Evolutionary conservation across 2,888 invertebrate genomes (phyloP).

Genomic region (Drosophila longiperda): DNA sequence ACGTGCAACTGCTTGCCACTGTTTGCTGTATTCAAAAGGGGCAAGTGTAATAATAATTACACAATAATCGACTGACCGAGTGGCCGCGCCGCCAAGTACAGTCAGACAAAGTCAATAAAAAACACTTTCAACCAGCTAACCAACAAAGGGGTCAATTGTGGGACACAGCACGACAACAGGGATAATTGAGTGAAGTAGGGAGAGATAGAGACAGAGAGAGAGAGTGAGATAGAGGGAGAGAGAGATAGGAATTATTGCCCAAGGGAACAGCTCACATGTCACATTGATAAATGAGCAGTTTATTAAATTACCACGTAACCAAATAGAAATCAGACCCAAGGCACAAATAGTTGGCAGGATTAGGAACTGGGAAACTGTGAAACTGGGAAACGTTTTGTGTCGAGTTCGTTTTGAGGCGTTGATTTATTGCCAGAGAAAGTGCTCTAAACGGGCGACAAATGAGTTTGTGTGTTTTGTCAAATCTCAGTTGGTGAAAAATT

Average conservation of each 20-base stretch:
- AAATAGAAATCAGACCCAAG: constrained; percentile 61
- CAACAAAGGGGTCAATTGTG: constrained; percentile 19
- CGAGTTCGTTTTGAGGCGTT: constrained; percentile 17
- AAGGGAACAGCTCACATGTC: constrained; percentile 56
- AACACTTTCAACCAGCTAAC: constrained; percentile 30
- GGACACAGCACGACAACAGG: constrained; percentile 4
- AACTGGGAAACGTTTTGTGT: neutral
- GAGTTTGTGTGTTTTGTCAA: constrained; percentile 1
- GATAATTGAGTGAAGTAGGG: neutral
- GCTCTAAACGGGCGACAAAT: constrained; percentile 48
- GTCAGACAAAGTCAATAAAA: constrained; percentile 4
- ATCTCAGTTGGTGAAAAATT: constrained; percentile 9
- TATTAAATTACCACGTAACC: constrained; percentile 72
- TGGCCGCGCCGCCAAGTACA: constrained; percentile 7
- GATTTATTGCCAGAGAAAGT: constrained; percentile 45
- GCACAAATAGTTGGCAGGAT: constrained; percentile 11
- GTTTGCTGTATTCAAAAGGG: constrained; percentile 18
- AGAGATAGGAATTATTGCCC: neutral
- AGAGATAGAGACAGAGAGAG: neutral
- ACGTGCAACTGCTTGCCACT: constrained; percentile 29
- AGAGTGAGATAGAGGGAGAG: neutral
- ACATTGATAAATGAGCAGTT: constrained; percentile 72
- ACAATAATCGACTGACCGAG: constrained; percentile 31
- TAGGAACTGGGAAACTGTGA: neutral
- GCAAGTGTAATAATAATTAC: constrained; percentile 60